Evolutionary conservation across 2,113 vertebrate genomes (phyloP).

Genomic region (Grus americana): DNA sequence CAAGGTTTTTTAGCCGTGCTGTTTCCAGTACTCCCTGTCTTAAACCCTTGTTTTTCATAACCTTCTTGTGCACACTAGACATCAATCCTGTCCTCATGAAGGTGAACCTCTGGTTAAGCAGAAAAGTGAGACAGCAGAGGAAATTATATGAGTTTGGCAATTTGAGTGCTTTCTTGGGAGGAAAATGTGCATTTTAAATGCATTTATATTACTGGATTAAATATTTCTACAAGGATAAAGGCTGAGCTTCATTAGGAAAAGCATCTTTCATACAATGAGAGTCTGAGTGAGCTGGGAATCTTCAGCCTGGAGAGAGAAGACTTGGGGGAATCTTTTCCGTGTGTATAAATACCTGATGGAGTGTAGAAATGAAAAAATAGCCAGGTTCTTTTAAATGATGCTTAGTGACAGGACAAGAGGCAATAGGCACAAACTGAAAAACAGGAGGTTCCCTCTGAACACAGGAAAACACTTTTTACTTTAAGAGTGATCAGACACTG

Average conservation of each 20-base stretch:
- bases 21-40: not conserved
- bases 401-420: not conserved
- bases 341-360: not conserved
- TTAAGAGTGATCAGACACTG: not conserved
- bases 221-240: not conserved
- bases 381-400: not conserved
- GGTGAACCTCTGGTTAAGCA: not conserved
- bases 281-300: not conserved
- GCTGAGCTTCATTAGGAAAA: not conserved
- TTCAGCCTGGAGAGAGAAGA: not conserved
- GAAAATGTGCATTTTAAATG: not conserved
- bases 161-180: not conserved
- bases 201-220: not conserved
- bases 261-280: not conserved
- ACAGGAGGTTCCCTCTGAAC: not conserved
- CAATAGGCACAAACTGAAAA: not conserved
- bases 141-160: not conserved
- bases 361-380: not conserved
- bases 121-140: not conserved
- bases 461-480: not conserved
- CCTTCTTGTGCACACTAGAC: not conserved
- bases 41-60: not conserved
- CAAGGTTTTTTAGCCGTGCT: not conserved
- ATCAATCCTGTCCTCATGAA: not conserved
- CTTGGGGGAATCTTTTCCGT: not conserved